Conservation (phyloP, 1,140 invertebrate species). For the Zaprionus vittiger region DNA sequence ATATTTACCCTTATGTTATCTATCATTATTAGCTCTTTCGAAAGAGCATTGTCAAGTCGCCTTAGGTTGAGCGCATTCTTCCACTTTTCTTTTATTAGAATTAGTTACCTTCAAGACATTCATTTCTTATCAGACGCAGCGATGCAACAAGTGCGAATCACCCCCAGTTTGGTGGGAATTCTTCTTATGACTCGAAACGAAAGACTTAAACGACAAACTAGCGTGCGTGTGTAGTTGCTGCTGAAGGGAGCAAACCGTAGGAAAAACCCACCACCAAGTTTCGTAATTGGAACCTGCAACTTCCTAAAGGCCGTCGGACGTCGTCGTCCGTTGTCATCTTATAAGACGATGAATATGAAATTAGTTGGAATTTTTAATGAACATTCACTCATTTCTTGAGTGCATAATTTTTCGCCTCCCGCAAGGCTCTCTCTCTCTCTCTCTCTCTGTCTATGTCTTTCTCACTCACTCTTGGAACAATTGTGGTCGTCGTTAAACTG, state of each 20-base stretch:
- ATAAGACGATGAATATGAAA: slow-evolving; percentile 82
- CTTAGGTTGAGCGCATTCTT: not conserved
- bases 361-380: slow-evolving; percentile 82
- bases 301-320: slow-evolving; percentile 57
- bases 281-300: slow-evolving; percentile 70
- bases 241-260: slow-evolving; percentile 9
- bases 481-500: slow-evolving; percentile 58
- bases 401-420: slow-evolving; percentile 41
- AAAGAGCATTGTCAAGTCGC: not conserved
- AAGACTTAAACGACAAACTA: slow-evolving; percentile 77
- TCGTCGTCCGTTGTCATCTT: slow-evolving; percentile 54
- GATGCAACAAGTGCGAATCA: slow-evolving; percentile 54
- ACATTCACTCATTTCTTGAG: slow-evolving; percentile 58
- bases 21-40: not conserved
- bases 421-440: slow-evolving; percentile 21
- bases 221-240: slow-evolving; percentile 47
- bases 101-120: slow-evolving; percentile 3
- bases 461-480: slow-evolving; percentile 4
- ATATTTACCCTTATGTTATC: not conserved
- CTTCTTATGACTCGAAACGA: slow-evolving; percentile 47
- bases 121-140: slow-evolving; percentile 66
- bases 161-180: slow-evolving; percentile 26
- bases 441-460: not conserved
- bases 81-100: slow-evolving; percentile 17
- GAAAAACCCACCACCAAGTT: slow-evolving; percentile 69